Base-by-base conservation (phyloP, 2,888 invertebrate species). In the Tenodera sinensis region DNA sequence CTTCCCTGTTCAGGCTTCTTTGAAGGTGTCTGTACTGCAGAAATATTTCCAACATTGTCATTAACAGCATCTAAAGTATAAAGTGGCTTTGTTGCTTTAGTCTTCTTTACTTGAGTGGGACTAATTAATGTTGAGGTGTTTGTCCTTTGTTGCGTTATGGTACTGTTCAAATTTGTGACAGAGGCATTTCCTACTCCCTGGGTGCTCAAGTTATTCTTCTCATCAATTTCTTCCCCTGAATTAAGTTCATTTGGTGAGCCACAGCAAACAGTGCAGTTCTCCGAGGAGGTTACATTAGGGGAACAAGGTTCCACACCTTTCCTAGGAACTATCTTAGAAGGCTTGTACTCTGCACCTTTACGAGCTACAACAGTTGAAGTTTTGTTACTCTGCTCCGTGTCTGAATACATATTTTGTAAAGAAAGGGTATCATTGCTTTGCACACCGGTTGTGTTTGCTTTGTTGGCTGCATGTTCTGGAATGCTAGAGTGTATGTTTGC, bases 361-460 rank as follows among this genome's bases (percentile, higher is more conserved):
- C 90, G 83, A 20, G 89, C 88, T 30, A 88, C 87, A 20, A 89
- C 84, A 81, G 87, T 84, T 25, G 89, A 90, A 94, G 91, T 92
- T 93, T 91, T 94, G 93, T 93, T 94, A 93, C 95, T 94, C 94
- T 91, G 91, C 93, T 93, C 92, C 93, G 91, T 94, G 94, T 95
- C 96, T 96, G 94, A 95, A 96, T 71, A 71, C 8, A 20, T 71
- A 6, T 71, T 71, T 71, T 71, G 20, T 25, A 25, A 71, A 71
- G 54, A 20, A 71, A 71, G 20, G 20, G 0, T 25, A 20, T 20
- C 54, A 71, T 25, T 71, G 20, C 20, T 71, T 71, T 71, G 54
- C 54, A 71, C 25, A 25, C 6, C 20, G 6, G 20, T 71, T 71
- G 6, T 25, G 25, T 71, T 71, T 6, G 20, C 4, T 9, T 20